Percentiles rank a stretch among this genome's conserved stretches.
phyloP scores from a whole-genome alignment of 2,113 vertebrate species.

The Vimba vimba region DNA sequence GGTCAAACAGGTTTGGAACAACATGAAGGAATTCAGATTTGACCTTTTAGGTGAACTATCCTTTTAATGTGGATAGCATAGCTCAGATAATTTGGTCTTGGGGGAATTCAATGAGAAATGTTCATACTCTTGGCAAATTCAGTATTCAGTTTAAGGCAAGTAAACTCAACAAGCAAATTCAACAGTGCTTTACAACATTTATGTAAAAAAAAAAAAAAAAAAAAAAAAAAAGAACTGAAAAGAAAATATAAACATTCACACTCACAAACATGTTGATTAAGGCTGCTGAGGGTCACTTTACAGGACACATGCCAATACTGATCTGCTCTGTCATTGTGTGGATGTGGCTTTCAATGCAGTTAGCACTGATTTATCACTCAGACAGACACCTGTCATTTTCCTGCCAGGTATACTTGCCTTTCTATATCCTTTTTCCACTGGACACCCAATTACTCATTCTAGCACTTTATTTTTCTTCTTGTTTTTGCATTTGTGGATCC shows the following conservation, averaged over 20 bases:
- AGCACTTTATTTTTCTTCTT: not conserved
- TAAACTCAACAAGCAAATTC: no score
- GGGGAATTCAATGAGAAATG: not conserved
- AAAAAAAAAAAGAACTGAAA: no score
- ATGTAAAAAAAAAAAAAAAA: not conserved
- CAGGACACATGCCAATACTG: not conserved
- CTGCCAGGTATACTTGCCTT: not conserved
- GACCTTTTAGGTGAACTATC: not conserved
- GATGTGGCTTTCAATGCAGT: not conserved
- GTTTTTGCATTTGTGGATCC: not conserved
- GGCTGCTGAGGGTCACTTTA: not conserved
- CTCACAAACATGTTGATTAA: not conserved
- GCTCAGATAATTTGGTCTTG: not conserved
- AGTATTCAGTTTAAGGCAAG: not conserved
- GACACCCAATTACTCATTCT: not conserved
- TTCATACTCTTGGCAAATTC: not conserved
- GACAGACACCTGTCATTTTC: not conserved
- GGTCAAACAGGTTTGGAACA: not conserved
- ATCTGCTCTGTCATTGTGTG: constrained; percentile 25
- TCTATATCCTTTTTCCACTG: not conserved
- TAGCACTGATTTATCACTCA: constrained; percentile 13
- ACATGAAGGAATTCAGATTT: not conserved
- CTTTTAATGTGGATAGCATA: not conserved
- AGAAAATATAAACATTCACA: not conserved
- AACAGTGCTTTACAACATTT: not conserved